Base-by-base conservation (phyloP, 2,888 invertebrate genomes). In the Aproaerema taeniolella region DNA sequence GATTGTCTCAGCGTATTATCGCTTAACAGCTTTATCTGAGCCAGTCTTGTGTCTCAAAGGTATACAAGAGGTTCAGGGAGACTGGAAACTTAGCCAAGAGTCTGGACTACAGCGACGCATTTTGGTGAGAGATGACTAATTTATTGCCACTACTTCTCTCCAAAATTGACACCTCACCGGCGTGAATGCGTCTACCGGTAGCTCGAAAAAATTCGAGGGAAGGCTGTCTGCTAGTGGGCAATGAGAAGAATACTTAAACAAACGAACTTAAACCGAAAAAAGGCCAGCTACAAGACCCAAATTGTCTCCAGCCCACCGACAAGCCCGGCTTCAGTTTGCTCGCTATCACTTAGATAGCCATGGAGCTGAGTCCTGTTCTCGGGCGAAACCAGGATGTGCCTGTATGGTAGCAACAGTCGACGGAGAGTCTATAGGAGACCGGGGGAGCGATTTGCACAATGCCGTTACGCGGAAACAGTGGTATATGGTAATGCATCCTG, bases 261-360 rank as follows among this genome's bases (percentile, higher is more conserved):
- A 50, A 45, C 42, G 0, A 49, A 49, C 14, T 14, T 50, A 14
- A 46, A n/a, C 42, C 25, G 42, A 47, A 45, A 49, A 43, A 47
- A 30, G 45, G 11, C 45, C 49, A 26, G 48, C 46, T 9, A 50
- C 41, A 8, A 46, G 46, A 9, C 45, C 49, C 1, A 49, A 46
- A 45, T 42, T 50, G 39, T 25, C 42, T 10, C n/a, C 28, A 42
- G 38, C 12, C 11, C 34, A 38, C 34, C 38, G 38, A 24, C 33
- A 32, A 43, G 32, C 39, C 2, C 43, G 39, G 13, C 36, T 41
- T 41, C 36, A 36, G 26, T 36, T 50, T 47, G 42, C 41, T 32
- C 38, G 35, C 29, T 36, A 38, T 14, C 41, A 49, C 20, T 29
- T 25, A 15, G 36, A 49, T 43, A 37, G 32, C 41, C 41, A 20